A percentile compares a stretch with the other conserved stretches of the same genome.
These are phyloP conservation scores for Apogon hyalosoma DNA, from an alignment of 2,797 vertebrate genomes.

Conservation along the genomic window DNA sequence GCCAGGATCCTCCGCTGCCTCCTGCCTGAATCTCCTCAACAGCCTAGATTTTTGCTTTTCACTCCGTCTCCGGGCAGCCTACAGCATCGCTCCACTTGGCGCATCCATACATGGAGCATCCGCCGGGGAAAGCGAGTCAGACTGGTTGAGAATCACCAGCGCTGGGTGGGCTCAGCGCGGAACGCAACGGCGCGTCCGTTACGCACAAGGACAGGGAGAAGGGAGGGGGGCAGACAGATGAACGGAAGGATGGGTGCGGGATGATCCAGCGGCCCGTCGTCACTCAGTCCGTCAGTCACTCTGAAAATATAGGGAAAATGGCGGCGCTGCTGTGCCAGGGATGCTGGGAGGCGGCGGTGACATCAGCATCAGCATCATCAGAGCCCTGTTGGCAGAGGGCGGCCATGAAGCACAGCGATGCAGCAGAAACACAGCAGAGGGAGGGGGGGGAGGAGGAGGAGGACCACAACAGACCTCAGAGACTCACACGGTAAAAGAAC, in stretches of 20 bases:
- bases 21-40: slow-evolving; percentile 37
- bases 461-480: background rate
- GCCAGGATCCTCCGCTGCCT: slow-evolving; percentile 44
- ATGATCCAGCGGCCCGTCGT: slow-evolving; percentile 46
- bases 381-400: slow-evolving; percentile 22
- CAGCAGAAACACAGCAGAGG: slow-evolving; percentile 34
- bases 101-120: slow-evolving; percentile 81
- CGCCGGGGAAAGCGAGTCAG: slow-evolving; percentile 39
- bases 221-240: slow-evolving; percentile 21
- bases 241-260: slow-evolving; percentile 57
- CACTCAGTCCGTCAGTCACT: slow-evolving; percentile 34
- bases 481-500: background rate
- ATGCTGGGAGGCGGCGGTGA: slow-evolving; percentile 81
- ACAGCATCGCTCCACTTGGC: slow-evolving; percentile 70
- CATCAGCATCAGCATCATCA: slow-evolving; percentile 80
- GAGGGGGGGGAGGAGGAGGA: background rate
- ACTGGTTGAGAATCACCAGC: slow-evolving; percentile 39
- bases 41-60: slow-evolving; percentile 24
- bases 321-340: slow-evolving; percentile 73
- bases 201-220: slow-evolving; percentile 34
- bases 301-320: slow-evolving; percentile 71
- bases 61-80: slow-evolving; percentile 46
- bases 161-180: slow-evolving; percentile 40
- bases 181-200: slow-evolving; percentile 66
- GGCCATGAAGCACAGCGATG: slow-evolving; percentile 56